These are phyloP conservation scores for Mastigias papua DNA, from an alignment of 30 jellyfish, hydroid and myxozoan species.

Conservation along the genomic window DNA sequence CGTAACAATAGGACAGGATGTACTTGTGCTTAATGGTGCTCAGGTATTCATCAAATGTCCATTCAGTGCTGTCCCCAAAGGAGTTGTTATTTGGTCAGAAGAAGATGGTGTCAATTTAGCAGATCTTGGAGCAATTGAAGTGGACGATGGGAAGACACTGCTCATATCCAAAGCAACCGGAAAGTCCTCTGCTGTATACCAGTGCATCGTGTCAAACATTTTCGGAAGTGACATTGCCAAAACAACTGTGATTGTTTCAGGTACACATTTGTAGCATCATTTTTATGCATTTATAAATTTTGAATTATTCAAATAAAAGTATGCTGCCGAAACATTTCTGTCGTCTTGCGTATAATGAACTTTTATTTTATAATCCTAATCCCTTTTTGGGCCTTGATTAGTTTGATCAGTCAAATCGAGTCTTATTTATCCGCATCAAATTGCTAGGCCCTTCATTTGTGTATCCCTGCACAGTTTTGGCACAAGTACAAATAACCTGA, in stretches of 20 bases:
- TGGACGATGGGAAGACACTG: slow-evolving; percentile 66
- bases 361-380: no score
- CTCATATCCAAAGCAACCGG: slow-evolving; percentile 20
- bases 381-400: no score
- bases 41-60: slow-evolving; percentile 77
- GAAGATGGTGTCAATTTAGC: not conserved
- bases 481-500: no score
- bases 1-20: slow-evolving; percentile 80
- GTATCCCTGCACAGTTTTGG: no score
- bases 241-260: slow-evolving; percentile 63
- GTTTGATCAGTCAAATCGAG: no score
- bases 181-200: slow-evolving; percentile 41
- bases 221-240: slow-evolving; percentile 68
- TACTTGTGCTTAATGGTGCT: slow-evolving; percentile 68
- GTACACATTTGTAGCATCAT: not conserved
- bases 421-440: no score
- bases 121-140: slow-evolving; percentile 9
- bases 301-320: no score
- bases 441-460: no score
- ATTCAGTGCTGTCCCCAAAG: slow-evolving; percentile 78
- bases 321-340: no score
- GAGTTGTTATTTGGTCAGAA: slow-evolving; percentile 74
- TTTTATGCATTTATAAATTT: not conserved
- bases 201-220: slow-evolving; percentile 68
- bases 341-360: no score